Evolutionary conservation across 2,888 invertebrate genomes (phyloP).

Genomic region (Lithophane leautieri): DNA sequence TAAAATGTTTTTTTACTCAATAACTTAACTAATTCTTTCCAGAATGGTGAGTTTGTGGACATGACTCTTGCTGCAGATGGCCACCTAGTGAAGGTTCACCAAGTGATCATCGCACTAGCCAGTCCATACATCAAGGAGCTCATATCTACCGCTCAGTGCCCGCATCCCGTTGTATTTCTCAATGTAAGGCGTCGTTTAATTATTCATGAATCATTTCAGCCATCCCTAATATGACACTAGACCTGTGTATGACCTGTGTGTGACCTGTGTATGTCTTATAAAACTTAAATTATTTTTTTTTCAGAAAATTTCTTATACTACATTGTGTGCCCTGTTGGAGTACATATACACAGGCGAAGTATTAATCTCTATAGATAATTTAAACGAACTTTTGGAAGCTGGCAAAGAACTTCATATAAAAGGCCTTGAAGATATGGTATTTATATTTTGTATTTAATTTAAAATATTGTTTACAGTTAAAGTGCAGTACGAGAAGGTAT

Average conservation of each 20-base stretch:
- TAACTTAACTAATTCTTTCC: conserved; percentile 48
- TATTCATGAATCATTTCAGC: neutral
- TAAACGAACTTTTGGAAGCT: conserved; percentile 78
- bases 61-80: conserved; percentile 88
- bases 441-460: conserved; percentile 22
- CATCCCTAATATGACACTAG: neutral
- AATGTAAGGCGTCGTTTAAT: conserved; percentile 76
- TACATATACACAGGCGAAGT: conserved; percentile 87
- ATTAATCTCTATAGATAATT: conserved; percentile 76
- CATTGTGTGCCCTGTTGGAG: conserved; percentile 80
- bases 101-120: conserved; percentile 85
- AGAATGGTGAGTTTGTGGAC: conserved; percentile 88
- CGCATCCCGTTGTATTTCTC: conserved; percentile 86
- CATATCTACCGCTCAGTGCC: conserved; percentile 81
- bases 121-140: conserved; percentile 87
- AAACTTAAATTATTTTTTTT: conserved; percentile 24
- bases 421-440: conserved; percentile 83
- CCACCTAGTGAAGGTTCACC: conserved; percentile 86
- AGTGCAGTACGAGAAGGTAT: neutral
- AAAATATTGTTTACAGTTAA: neutral
- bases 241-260: neutral
- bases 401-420: conserved; percentile 84
- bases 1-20: neutral
- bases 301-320: conserved; percentile 83
- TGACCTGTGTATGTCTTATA: neutral